Evolutionary conservation across 2,888 invertebrate species (phyloP).

Genomic region (Enoplolaimus lenunculus): DNA sequence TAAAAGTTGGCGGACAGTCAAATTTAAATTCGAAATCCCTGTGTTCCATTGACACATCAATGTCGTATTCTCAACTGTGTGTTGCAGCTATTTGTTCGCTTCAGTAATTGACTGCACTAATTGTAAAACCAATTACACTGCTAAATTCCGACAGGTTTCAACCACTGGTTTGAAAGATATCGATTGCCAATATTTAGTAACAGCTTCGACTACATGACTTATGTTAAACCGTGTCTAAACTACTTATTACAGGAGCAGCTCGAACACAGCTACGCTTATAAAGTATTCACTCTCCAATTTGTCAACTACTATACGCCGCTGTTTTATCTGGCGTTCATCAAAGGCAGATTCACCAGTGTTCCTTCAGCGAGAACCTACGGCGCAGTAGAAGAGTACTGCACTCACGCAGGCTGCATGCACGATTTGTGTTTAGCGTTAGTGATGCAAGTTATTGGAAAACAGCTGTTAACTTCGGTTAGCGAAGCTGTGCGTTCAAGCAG

Average conservation of each 20-base stretch:
- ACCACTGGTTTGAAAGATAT: too few species aligned
- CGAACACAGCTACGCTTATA: constrained; percentile 77
- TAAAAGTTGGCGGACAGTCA: too few species aligned
- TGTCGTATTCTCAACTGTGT: too few species aligned
- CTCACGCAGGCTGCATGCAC: not conserved
- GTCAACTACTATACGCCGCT: constrained; percentile 92
- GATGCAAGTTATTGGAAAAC: not conserved
- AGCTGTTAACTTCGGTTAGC: not conserved
- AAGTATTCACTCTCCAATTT: constrained; percentile 75
- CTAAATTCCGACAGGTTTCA: too few species aligned
- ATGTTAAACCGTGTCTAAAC: too few species aligned
- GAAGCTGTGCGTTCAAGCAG: not conserved
- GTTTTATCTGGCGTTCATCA: constrained; percentile 84
- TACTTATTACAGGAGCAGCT: constrained; percentile 61
- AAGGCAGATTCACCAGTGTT: not conserved
- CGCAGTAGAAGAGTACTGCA: not conserved
- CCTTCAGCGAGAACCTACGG: not conserved
- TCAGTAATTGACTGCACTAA: too few species aligned
- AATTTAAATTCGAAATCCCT: too few species aligned
- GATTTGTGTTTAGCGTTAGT: not conserved
- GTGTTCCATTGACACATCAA: too few species aligned
- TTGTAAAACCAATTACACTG: too few species aligned
- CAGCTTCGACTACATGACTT: too few species aligned
- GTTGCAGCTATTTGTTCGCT: too few species aligned
- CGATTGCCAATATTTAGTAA: too few species aligned